Base-by-base conservation (phyloP, 2,888 invertebrate genomes). In the Amiota minor region DNA sequence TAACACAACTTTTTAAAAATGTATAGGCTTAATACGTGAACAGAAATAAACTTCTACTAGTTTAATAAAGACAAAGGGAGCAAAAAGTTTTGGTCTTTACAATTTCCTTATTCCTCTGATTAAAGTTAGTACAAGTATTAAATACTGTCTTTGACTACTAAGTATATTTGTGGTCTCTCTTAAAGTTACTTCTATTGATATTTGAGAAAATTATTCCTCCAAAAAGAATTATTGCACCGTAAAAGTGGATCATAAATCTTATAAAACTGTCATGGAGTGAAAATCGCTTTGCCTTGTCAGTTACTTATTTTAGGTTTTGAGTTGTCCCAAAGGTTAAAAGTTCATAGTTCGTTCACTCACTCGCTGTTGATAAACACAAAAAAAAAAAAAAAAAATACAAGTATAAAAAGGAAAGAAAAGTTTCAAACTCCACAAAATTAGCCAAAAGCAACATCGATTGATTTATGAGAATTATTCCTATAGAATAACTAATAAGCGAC, bases 341-440 rank as follows among this genome's bases (percentile, higher is more conserved):
- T 68, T 68, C 50, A 68, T 18, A 72, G 68, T 72, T 68, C 70
- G 53, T 65, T 65, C 62, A 62, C 16, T n/a, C 45, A 62, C 8
- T 18, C 59, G 14, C 9, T 35, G 35, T 10, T 49, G 67, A 69
- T 20, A 53, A 50, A 53, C 14, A 69, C 18, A 23, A 10, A 53
- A n/a, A 16, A 35, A 35, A 20, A 69, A 50, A 23, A 10, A 53
- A n/a, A 16, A 35, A 35, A 20, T 53, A 53, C 12, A 4, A 9
- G 53, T 4, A 53, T 1, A n/a, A 2, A 1, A 50, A 12, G n/a
- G 53, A 6, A 53, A n/a, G 9, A 9, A n/a, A 53, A 53, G 6
- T 53, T 53, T 12, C 0, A 9, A 3, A 12, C 55, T 55, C 16
- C 16, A 61, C 14, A 61, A 23, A 14, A 61, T 12, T 61, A 14